Percentiles rank a stretch among this genome's conserved stretches.
phyloP scores from a whole-genome alignment of 2,797 vertebrate species.

The Alcedo atthis region DNA sequence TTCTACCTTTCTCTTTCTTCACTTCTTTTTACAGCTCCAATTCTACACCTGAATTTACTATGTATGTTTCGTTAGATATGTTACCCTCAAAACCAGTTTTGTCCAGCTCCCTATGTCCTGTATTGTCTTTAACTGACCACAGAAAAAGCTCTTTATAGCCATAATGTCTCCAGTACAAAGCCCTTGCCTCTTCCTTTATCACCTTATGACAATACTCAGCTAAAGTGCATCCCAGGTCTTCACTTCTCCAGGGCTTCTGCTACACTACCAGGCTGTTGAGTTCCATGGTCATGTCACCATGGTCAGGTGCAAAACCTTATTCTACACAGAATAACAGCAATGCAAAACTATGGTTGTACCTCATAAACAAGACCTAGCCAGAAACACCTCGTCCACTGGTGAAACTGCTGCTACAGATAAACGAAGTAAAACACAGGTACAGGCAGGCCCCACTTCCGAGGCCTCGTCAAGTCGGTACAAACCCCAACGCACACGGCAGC shows the following conservation, averaged over 20 bases:
- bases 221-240: rapidly evolving
- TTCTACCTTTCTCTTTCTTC: background rate
- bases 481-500: rapidly evolving
- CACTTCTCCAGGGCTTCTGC: background rate
- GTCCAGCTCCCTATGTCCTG: background rate
- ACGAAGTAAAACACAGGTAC: rapidly evolving
- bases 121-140: rapidly evolving
- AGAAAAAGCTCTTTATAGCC: background rate
- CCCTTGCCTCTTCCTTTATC: background rate
- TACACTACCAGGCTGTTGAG: rapidly evolving
- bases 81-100: background rate
- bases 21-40: background rate
- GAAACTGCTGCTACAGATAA: rapidly evolving
- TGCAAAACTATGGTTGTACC: rapidly evolving
- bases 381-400: rapidly evolving
- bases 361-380: background rate
- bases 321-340: rapidly evolving
- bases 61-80: rapidly evolving
- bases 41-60: background rate
- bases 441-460: background rate
- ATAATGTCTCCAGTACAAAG: too few relatives aligned
- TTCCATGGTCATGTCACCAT: rapidly evolving
- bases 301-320: rapidly evolving
- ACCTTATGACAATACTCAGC: background rate
- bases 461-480: rapidly evolving